phyloP scores from a whole-genome alignment of 2,113 vertebrate species.

The Gobiocypris rarus region DNA sequence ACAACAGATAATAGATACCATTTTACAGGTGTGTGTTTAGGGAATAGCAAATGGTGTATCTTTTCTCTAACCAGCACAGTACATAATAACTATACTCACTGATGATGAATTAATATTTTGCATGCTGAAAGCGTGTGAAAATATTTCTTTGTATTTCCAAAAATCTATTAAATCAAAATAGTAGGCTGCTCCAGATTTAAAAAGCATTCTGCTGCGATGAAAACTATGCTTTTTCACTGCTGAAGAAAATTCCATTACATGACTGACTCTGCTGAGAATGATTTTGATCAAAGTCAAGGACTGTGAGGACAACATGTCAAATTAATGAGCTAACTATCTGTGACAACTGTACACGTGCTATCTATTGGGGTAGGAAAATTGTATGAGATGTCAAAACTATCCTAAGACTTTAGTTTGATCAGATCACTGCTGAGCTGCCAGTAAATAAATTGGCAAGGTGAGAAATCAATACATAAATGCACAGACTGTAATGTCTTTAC shows the following conservation, averaged over 20 bases:
- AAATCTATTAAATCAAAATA: neutral
- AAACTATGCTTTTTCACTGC: neutral
- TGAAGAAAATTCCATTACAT: constrained; percentile 25
- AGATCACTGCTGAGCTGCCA: constrained; percentile 12
- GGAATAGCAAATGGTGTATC: neutral
- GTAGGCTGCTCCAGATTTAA: neutral
- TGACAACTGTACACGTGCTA: neutral
- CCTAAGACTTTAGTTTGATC: neutral
- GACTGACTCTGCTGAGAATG: neutral
- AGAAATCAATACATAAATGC: neutral
- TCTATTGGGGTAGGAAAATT: neutral
- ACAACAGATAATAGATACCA: neutral
- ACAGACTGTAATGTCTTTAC: neutral
- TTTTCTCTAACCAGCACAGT: neutral
- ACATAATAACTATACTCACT: neutral
- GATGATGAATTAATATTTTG: neutral
- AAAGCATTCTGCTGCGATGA: neutral
- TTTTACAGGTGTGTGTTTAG: neutral
- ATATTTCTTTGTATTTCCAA: neutral
- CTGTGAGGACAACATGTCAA: neutral
- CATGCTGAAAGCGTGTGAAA: neutral
- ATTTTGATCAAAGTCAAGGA: neutral
- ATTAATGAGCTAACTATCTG: neutral
- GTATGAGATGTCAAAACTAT: neutral
- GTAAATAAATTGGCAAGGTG: neutral